Evolutionary conservation across 2,113 vertebrate genomes (phyloP).

Genomic region (Gobio gobio): DNA sequence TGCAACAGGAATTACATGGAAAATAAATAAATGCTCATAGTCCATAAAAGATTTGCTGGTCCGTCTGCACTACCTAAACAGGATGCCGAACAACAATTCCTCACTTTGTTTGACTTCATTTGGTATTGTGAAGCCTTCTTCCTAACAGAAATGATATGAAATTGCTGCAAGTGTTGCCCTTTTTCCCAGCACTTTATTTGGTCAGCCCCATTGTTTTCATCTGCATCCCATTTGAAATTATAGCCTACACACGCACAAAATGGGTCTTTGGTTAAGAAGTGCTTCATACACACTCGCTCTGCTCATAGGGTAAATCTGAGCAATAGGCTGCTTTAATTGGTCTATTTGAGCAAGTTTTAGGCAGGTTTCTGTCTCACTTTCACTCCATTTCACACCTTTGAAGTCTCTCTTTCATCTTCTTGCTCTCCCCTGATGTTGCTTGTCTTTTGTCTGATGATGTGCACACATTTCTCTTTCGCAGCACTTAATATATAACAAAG

Average conservation of each 20-base stretch:
- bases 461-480: conserved; percentile 70
- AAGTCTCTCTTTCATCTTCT: conserved; percentile 76
- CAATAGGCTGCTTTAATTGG: conserved; percentile 73
- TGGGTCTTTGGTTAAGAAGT: not conserved
- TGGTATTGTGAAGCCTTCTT: conserved; percentile 51
- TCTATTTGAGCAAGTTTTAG: conserved; percentile 71
- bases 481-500: conserved; percentile 76
- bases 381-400: conserved; percentile 75
- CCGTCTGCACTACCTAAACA: conserved; percentile 71
- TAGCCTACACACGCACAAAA: too few relatives aligned
- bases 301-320: conserved; percentile 62
- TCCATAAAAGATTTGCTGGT: conserved; percentile 71
- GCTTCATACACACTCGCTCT: not conserved
- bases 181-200: not conserved
- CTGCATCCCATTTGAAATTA: not conserved
- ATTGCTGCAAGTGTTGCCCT: not conserved
- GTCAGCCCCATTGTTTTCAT: conserved; percentile 21
- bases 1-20: conserved; percentile 72
- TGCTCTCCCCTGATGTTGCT: conserved; percentile 76
- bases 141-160: not conserved
- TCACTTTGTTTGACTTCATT: conserved; percentile 75
- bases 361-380: conserved; percentile 75
- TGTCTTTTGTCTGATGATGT: conserved; percentile 73
- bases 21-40: conserved; percentile 74
- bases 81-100: conserved; percentile 73